Conservation (phyloP, 2,797 vertebrate species). For the Prunella strophiata region DNA sequence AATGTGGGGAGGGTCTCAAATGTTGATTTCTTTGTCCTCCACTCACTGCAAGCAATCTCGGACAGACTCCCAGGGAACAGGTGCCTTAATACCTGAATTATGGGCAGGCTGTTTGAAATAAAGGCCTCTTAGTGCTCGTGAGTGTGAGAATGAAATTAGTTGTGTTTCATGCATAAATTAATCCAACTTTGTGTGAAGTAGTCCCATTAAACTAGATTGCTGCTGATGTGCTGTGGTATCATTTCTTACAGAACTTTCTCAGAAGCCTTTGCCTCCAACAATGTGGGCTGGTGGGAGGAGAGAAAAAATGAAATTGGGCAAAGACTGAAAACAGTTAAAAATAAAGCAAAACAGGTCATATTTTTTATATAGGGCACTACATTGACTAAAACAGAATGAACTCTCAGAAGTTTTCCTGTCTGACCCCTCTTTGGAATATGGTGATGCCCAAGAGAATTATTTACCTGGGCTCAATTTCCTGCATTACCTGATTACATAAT, state of each 20-base stretch:
- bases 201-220: neutral
- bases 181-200: neutral
- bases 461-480: neutral
- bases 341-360: neutral
- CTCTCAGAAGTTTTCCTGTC: neutral
- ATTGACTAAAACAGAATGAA: neutral
- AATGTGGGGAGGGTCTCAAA: neutral
- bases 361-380: neutral
- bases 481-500: neutral
- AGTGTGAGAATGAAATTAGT: neutral
- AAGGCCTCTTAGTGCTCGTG: neutral
- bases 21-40: neutral
- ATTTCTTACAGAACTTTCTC: neutral
- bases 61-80: neutral
- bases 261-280: neutral
- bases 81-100: neutral
- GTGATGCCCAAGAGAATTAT: neutral
- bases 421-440: neutral
- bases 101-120: neutral
- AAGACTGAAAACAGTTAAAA: neutral
- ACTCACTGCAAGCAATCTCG: neutral
- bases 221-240: neutral
- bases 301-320: neutral
- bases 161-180: neutral
- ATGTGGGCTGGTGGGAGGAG: rapidly evolving